A percentile compares a stretch with the other conserved stretches of the same genome.
Conservation (phyloP, 1,140 invertebrate genomes). For the Aethina tumida region DNA sequence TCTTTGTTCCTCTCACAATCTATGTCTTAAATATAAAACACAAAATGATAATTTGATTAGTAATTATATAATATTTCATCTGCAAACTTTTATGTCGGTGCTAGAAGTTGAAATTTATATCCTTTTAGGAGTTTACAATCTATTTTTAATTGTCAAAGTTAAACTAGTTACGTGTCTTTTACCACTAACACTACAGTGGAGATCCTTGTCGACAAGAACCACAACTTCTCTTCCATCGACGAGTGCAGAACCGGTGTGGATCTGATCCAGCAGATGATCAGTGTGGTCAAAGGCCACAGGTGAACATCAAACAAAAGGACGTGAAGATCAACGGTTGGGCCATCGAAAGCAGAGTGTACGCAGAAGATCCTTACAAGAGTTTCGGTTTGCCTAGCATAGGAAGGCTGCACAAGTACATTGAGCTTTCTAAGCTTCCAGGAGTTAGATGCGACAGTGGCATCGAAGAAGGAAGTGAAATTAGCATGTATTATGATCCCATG, state of each 20-base stretch:
- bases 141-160: no score
- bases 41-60: no score
- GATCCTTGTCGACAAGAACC: conserved; percentile 57
- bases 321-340: conserved; percentile 43
- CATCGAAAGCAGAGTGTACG: conserved; percentile 51
- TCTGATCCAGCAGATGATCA: conserved; percentile 45
- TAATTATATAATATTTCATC: no score
- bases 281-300: conserved; percentile 20
- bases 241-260: conserved; percentile 59
- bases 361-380: conserved; percentile 56
- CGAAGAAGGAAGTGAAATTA: conserved; percentile 62
- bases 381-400: conserved; percentile 54
- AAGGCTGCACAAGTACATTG: conserved; percentile 51
- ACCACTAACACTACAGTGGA: no score
- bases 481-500: conserved; percentile 67
- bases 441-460: conserved; percentile 64
- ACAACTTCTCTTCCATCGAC: conserved; percentile 67
- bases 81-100: no score
- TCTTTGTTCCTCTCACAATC: no score
- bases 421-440: conserved; percentile 41
- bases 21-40: no score
- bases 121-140: no score
- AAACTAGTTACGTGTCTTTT: no score
- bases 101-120: no score
- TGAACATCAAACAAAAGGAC: conserved; percentile 34